Evolutionary conservation across 35 echinoderm and acorn worm genomes (phyloP), one percentile per base, ranked within the genome.

Genomic region (Apostichopus japonicus): DNA sequence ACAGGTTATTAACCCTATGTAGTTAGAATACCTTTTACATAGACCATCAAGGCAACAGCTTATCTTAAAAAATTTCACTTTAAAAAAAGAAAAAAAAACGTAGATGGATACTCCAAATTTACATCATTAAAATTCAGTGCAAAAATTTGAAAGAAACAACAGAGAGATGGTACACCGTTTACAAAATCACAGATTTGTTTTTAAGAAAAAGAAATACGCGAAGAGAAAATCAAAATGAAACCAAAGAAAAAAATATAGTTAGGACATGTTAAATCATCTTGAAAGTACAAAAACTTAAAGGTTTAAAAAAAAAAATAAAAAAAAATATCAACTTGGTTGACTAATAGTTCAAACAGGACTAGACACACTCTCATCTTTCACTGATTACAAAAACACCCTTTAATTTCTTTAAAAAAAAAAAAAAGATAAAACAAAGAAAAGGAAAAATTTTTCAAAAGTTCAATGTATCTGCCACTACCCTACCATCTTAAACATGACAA

Each of bases 1-100:
- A 82, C 24, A n/a, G 79, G 79, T 15, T 44, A 44, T 24, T 54
- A 54, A 82, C 54, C 33, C 33, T 82, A 10, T 56, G 79, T 82
- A 56, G 54, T 52, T 56, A 13, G 22, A 82, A 52, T 82, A 82
- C 10, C 79, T 82, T 56, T 16, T 56, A 56, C 79, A 53, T 55
- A 81, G 79, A 81, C 27, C 79, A 81, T 53, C 79, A 81, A 81
- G 27, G 79, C 79, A 51, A 81, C n/a, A 17, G 79, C 79, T 81
- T 10, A 81, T 55, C 27, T 51, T 61, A 61, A 61, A 61, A 61
- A 61, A 44, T 3, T 61, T 61, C 57, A 61, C 57, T 81, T 81
- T 79, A 52, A 79, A 21, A 52, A 79, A 79, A 79, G 23, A 67
- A 23, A 75, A 14, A 23, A 19, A 75, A 75, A 24, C 17, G 17